phyloP scores from a whole-genome alignment of 1,140 invertebrate species.

The Drosophila pachea region DNA sequence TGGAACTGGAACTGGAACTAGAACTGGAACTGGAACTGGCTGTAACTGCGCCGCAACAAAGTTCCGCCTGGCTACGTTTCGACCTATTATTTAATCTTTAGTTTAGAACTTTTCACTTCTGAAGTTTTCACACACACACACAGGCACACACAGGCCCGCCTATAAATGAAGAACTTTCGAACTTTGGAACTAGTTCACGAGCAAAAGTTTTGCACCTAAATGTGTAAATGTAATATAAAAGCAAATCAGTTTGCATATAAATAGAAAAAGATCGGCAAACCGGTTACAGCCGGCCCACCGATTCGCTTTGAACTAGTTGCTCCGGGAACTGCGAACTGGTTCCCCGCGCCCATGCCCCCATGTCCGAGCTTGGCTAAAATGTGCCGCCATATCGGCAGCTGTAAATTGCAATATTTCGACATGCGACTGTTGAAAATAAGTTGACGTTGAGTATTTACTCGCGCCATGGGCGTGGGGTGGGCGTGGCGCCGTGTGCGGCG shows the following conservation, averaged over 20 bases:
- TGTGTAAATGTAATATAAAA: background rate
- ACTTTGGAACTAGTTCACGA: background rate
- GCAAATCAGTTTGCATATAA: too few species aligned
- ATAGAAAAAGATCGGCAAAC: too few species aligned
- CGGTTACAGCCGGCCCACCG: too few species aligned
- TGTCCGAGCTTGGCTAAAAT: background rate
- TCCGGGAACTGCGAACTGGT: background rate
- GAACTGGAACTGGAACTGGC: too few species aligned
- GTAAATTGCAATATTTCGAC: slow-evolving; percentile 34
- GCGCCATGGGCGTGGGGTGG: background rate
- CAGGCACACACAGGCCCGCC: too few species aligned
- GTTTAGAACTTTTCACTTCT: too few species aligned
- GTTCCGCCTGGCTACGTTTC: too few species aligned
- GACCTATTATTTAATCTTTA: too few species aligned
- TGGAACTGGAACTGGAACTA: too few species aligned
- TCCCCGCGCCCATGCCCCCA: background rate
- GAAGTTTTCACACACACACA: too few species aligned
- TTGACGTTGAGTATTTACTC: slow-evolving; percentile 21
- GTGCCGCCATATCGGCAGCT: slow-evolving; percentile 5
- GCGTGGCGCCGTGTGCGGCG: slow-evolving; percentile 10
- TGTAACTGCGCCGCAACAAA: too few species aligned
- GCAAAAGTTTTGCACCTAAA: background rate
- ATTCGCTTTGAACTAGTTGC: background rate
- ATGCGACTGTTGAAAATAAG: slow-evolving; percentile 21
- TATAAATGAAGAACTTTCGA: too few species aligned